A percentile compares a stretch with the other conserved stretches of the same genome.
phyloP scores from a whole-genome alignment of 2,113 vertebrate genomes.

The Heterocephalus glaber region DNA sequence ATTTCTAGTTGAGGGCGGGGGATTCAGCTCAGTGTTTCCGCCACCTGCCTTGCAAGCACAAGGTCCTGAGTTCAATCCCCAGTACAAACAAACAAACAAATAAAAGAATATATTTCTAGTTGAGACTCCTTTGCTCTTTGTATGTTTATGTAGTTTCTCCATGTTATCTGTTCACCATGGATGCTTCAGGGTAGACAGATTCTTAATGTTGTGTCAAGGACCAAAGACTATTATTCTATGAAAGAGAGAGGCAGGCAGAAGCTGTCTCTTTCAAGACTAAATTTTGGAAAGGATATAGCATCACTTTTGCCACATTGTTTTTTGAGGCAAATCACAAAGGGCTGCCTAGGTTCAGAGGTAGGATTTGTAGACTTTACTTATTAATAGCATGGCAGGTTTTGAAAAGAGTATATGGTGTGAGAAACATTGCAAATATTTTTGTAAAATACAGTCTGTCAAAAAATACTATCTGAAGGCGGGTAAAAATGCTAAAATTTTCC shows the following conservation, averaged over 20 bases:
- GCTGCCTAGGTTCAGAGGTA: neutral
- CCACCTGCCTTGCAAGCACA: too few species aligned
- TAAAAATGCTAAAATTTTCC: neutral
- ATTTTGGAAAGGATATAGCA: neutral
- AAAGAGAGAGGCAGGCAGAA: neutral
- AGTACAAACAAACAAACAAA: too few species aligned
- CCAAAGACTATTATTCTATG: neutral
- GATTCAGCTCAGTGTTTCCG: too few species aligned
- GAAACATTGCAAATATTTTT: neutral
- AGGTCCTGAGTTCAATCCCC: too few species aligned
- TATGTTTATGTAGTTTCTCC: neutral
- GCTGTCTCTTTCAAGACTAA: neutral
- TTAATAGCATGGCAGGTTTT: neutral
- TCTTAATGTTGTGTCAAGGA: neutral
- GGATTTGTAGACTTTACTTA: neutral
- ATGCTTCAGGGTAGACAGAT: neutral
- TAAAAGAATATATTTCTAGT: neutral
- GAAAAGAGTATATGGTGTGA: neutral
- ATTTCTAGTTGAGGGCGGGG: neutral
- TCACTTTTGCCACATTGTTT: neutral
- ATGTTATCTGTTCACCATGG: neutral
- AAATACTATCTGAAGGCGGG: neutral
- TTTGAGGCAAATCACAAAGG: neutral
- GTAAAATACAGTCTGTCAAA: neutral
- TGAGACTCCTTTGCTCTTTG: neutral